A percentile compares a stretch with the other conserved stretches of the same genome.
phyloP scores from a whole-genome alignment of 35 echinoderm and acorn worm species.

The Ptychodera flava region DNA sequence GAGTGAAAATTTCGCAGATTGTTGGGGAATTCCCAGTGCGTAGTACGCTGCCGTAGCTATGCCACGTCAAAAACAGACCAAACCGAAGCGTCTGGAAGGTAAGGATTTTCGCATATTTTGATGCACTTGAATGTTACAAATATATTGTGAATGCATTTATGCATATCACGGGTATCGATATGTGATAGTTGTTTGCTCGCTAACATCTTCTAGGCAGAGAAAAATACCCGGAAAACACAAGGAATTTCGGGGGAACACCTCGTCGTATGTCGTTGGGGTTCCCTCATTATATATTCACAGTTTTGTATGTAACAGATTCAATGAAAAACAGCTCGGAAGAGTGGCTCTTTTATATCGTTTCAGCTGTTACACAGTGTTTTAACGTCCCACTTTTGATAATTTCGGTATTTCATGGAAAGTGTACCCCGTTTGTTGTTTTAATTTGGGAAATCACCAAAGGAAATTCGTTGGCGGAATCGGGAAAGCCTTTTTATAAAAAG shows the following conservation, averaged over 20 bases:
- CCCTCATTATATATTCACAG: conserved; percentile 1
- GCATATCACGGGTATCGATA: too few species aligned
- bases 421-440: neutral
- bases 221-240: too few species aligned
- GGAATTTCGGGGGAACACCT: neutral
- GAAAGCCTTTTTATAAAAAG: conserved; percentile 2
- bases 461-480: neutral
- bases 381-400: too few species aligned
- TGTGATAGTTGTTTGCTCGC: too few species aligned
- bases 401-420: too few species aligned
- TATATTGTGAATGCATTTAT: too few species aligned
- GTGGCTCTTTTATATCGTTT: too few species aligned
- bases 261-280: neutral
- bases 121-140: too few species aligned
- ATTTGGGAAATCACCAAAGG: neutral
- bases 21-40: neutral
- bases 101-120: neutral
- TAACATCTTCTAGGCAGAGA: too few species aligned
- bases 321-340: neutral
- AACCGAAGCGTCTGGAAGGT: neutral
- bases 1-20: neutral
- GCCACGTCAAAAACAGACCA: neutral
- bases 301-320: neutral
- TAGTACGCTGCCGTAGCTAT: neutral
- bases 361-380: too few species aligned